phyloP scores from a whole-genome alignment of 2,797 vertebrate species.

The Trachops cirrhosus region DNA sequence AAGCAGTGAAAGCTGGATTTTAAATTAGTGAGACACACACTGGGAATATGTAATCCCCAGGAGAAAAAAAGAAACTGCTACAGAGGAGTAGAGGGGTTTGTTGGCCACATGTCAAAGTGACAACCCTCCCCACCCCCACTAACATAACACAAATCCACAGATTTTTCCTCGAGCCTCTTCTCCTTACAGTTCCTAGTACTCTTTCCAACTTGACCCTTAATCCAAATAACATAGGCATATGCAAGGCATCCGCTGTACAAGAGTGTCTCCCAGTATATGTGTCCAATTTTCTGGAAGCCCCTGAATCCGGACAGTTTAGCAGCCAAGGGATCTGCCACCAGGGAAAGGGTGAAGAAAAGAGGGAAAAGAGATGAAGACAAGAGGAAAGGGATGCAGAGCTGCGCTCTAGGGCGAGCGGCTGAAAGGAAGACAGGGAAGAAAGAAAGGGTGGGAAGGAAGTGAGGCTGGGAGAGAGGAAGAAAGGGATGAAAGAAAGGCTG shows the following conservation, averaged over 20 bases:
- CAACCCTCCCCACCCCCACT: constrained; percentile 65
- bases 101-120: constrained; percentile 58
- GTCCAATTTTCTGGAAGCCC: constrained; percentile 53
- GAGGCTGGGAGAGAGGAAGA: constrained; percentile 44
- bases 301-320: constrained; percentile 64
- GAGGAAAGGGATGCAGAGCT: not conserved
- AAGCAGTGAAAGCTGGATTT: constrained; percentile 57
- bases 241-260: constrained; percentile 9
- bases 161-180: not conserved
- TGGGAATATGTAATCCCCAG: constrained; percentile 46
- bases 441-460: constrained; percentile 64
- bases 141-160: constrained; percentile 45
- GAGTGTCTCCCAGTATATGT: constrained; percentile 17
- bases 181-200: constrained; percentile 34
- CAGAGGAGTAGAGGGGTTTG: not conserved
- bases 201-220: constrained; percentile 66
- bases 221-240: constrained; percentile 34
- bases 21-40: constrained; percentile 36
- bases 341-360: constrained; percentile 8
- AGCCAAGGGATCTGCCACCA: constrained; percentile 33
- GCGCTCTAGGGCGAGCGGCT: not conserved
- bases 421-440: constrained; percentile 51
- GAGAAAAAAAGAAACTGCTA: constrained; percentile 50
- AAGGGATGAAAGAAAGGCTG: constrained; percentile 67
- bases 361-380: not conserved